Evolutionary conservation across 2,797 vertebrate genomes (phyloP).

Genomic region (Tamandua tetradactyla): DNA sequence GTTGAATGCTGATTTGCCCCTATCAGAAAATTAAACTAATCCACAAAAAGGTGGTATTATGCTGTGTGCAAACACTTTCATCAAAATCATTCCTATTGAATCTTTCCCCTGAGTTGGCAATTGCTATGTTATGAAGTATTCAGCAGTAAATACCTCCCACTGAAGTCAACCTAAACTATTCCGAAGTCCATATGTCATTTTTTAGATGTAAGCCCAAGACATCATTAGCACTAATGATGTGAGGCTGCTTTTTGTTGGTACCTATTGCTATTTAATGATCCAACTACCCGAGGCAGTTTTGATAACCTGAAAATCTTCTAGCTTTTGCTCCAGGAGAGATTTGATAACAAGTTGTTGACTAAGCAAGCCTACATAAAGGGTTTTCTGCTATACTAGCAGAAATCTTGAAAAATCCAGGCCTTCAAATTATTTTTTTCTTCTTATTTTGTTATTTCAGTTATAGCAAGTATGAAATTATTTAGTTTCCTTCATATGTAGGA

Average conservation of each 20-base stretch:
- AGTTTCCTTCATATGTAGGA: background rate
- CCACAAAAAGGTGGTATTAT: background rate
- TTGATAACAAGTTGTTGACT: slow-evolving; percentile 62
- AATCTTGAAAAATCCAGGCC: background rate
- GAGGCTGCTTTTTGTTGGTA: slow-evolving; percentile 60
- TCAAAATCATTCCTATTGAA: background rate
- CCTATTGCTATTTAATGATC: slow-evolving; percentile 53
- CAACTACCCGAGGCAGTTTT: slow-evolving; percentile 50
- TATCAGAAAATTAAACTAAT: slow-evolving; percentile 7
- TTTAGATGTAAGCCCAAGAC: slow-evolving; percentile 54
- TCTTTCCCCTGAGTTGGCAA: background rate
- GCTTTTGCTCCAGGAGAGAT: slow-evolving; percentile 48
- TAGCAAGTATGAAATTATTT: background rate
- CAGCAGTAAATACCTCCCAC: background rate
- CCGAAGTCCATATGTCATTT: slow-evolving; percentile 54
- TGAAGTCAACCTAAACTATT: slow-evolving; percentile 63
- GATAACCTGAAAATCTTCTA: slow-evolving; percentile 38
- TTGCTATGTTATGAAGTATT: background rate
- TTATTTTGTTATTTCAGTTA: slow-evolving; percentile 14
- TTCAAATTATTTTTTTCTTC: slow-evolving; percentile 35
- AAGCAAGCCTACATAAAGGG: slow-evolving; percentile 33
- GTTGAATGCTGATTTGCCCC: background rate
- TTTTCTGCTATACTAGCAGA: slow-evolving; percentile 16
- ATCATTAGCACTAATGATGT: slow-evolving; percentile 51
- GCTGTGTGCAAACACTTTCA: background rate